Base-by-base conservation (phyloP, 2,888 invertebrate genomes). In the Ferdinandea cuprea region DNA sequence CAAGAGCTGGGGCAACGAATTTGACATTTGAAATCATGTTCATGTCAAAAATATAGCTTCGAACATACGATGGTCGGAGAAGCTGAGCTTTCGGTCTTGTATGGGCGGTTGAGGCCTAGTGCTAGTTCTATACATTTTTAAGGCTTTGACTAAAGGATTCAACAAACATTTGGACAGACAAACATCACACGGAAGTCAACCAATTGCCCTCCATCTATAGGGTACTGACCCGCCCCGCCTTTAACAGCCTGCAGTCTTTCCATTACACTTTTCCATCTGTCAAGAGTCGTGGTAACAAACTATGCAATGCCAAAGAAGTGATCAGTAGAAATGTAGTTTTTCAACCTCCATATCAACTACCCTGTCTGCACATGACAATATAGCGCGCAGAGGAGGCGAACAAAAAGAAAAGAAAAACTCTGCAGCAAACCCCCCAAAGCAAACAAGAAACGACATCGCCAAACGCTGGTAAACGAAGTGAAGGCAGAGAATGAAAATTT, bases 271-370 rank as follows among this genome's bases (percentile, higher is more conserved):
- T n/a, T 42, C 30, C 17, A 21, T 52, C 35, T 68, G 65, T 13
- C 35, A 63, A n/a, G 11, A 48, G 19, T 19, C 59, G 17, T 11
- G 44, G 44, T 19, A 44, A 44, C 17, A 32, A 44, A 68, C 54
- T 52, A 32, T 28, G 30, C 48, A 52, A 35, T 52, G 52, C 28
- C 52, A 52, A 69, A 61, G 54, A 32, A 71, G 63, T 71, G 63
- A 71, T 63, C 63, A 65, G 42, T 15, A 58, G 7, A 71, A 78
- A 58, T 65, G 77, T 63, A 71, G 56, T 77, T 69, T 25, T 54
- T 30, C 58, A 69, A 28, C 37, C 56, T 48, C 48, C 9, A 44
- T 44, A 19, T 44, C 44, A 8, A 37, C 46, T 46, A 17, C 15
- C 35, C 11, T 11, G 42, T 25, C 30, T 21, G 9, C 52, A n/a